phyloP scores from a whole-genome alignment of 2,113 vertebrate species.

The Phylloscopus trochilus region DNA sequence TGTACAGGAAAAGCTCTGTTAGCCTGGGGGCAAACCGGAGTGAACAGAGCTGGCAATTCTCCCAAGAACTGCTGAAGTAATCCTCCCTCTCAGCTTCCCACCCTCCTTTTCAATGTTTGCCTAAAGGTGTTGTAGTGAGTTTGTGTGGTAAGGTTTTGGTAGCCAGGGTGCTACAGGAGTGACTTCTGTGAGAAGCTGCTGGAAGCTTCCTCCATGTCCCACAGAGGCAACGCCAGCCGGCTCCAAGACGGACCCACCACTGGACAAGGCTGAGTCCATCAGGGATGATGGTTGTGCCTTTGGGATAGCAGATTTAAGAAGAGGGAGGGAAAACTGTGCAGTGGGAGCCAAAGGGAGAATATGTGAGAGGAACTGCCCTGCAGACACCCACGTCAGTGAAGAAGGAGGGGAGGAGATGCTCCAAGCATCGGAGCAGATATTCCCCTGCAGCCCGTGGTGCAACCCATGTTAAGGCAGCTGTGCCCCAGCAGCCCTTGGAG shows the following conservation, averaged over 20 bases:
- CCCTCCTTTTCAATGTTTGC: background rate
- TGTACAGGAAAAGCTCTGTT: background rate
- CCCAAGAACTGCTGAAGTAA: background rate
- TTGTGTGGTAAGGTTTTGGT: background rate
- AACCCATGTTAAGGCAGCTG: background rate
- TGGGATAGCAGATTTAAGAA: background rate
- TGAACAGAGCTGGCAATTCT: background rate
- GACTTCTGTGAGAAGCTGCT: background rate
- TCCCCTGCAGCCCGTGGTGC: background rate
- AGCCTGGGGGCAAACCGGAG: background rate
- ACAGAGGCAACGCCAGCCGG: background rate
- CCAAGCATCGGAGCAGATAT: background rate
- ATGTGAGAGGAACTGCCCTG: background rate
- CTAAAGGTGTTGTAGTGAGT: background rate
- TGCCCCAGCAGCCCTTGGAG: background rate
- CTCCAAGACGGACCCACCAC: background rate
- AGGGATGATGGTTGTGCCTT: background rate
- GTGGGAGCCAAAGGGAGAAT: background rate
- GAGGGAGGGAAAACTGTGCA: too few species aligned
- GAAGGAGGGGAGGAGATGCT: background rate
- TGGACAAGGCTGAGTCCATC: background rate
- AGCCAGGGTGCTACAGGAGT: background rate
- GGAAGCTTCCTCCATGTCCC: background rate
- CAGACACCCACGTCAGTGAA: background rate
- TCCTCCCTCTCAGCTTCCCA: background rate